Base-by-base conservation (phyloP, 1,140 invertebrate genomes). In the Lordiphosa collinella region DNA sequence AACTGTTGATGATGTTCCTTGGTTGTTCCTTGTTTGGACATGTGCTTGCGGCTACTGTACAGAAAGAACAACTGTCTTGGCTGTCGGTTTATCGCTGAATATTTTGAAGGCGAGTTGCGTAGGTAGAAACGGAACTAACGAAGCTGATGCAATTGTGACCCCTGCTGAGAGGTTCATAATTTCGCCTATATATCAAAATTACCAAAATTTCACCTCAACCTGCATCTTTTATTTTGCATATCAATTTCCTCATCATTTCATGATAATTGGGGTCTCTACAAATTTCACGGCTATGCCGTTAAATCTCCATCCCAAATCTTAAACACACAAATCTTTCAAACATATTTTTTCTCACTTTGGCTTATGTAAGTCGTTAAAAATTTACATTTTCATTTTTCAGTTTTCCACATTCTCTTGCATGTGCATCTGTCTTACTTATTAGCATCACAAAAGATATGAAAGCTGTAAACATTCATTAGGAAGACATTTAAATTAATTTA, bases 401-500 rank as follows among this genome's bases (percentile, higher is more conserved):
- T 29, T 66, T 62, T 49, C 51, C 62, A n/a, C 43, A 13, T 4
- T 13, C 14, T 2, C 11, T 13, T 43, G 25, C 25, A 29, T 29
- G 25, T 29, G 6, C 25, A 29, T 29, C 4, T 22, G 18, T 16
- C 1, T 16, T 5, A 5, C 18, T 22, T 22, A 18, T 66, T 67
- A 66, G 46, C 63, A 67, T 67, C 44, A 66, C 53, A 68, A 68
- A 50, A 65, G 60, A 54, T 76, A 76, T 72, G 62, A 82, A 43
- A 25, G 62, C 67, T 60, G 55, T 64, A 62, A 53, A 41, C 76
- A 68, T 58, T 82, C 76, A 82, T 82, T 76, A 84, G 46, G 54
- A 55, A 72, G 53, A 76, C 78, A 68, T 82, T 82, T 84, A 84
- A 82, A 82, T 82, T 84, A 84, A 82, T 82, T 72, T 69, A 16